These are phyloP conservation scores for Pristionchus maxplancki DNA, from an alignment of 2,888 invertebrate genomes.

Conservation along the genomic window DNA sequence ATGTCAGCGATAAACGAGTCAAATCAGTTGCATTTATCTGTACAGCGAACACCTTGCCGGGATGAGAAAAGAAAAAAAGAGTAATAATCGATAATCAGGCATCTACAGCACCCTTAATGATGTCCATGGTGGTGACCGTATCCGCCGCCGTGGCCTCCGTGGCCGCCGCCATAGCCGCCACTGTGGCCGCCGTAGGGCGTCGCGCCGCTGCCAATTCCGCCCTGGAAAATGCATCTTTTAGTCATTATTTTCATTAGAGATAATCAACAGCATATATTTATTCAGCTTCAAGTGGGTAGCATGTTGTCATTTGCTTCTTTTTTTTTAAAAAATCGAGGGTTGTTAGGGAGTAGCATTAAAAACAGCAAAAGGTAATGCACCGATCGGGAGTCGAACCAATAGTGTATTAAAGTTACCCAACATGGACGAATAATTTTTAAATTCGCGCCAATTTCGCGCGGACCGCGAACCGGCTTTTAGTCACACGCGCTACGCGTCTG, in stretches of 20 bases:
- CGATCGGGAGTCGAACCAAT: too few species aligned
- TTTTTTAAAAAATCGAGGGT: too few species aligned
- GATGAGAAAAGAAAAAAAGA: not conserved
- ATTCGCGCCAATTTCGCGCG: too few species aligned
- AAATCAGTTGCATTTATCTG: not conserved
- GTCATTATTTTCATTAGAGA: not conserved
- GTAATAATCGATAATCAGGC: not conserved
- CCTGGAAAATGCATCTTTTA: not conserved
- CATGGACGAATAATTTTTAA: too few species aligned
- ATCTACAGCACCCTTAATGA: not conserved
- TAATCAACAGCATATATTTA: too few species aligned
- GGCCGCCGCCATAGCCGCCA: not conserved
- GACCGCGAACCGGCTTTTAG: too few species aligned
- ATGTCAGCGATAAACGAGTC: slow-evolving; percentile 26
- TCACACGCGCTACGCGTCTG: too few species aligned
- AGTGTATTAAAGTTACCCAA: too few species aligned
- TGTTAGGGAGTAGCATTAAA: too few species aligned
- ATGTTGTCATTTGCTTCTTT: too few species aligned
- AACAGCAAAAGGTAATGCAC: too few species aligned
- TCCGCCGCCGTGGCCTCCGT: not conserved
- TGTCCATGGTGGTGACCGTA: not conserved
- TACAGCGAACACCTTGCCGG: not conserved
- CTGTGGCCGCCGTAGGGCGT: not conserved
- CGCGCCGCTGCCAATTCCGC: not conserved
- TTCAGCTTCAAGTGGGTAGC: too few species aligned